Conservation (phyloP, 1,140 invertebrate species). For the Drosophila pseudoobscura region DNA sequence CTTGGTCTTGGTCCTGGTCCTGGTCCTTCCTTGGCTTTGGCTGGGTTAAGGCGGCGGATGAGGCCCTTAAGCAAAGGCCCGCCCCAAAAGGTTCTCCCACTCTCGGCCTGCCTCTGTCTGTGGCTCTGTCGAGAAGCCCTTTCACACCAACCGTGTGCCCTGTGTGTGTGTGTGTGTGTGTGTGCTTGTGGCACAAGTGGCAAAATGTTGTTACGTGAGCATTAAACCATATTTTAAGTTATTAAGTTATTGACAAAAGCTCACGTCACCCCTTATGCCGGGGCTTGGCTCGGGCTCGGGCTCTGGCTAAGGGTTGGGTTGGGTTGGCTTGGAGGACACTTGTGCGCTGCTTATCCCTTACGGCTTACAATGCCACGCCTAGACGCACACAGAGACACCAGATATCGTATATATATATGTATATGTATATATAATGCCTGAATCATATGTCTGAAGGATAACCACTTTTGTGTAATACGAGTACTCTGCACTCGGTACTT, state of each 20-base stretch:
- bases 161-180: too few relatives aligned
- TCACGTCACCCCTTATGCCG: constrained; percentile 70
- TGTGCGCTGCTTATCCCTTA: constrained; percentile 75
- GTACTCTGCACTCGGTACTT: too few relatives aligned
- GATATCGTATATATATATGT: background rate
- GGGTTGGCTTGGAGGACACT: constrained; percentile 58
- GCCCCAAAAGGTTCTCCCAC: constrained; percentile 3
- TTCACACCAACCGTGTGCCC: constrained; percentile 51
- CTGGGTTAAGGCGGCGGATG: constrained; percentile 15
- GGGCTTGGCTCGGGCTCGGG: background rate
- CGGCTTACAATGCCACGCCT: constrained; percentile 78
- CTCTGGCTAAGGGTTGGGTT: constrained; percentile 1
- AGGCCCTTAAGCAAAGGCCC: constrained; percentile 39
- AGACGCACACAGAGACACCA: constrained; percentile 39
- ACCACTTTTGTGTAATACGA: constrained; percentile 49
- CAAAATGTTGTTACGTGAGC: constrained; percentile 81
- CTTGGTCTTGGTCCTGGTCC: background rate
- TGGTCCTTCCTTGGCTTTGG: constrained; percentile 40
- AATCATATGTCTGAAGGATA: constrained; percentile 73
- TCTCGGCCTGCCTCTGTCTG: constrained; percentile 2
- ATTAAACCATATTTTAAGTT: constrained; percentile 82
- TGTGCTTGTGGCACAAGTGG: constrained; percentile 70
- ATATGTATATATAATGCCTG: constrained; percentile 42
- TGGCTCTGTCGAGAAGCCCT: constrained; percentile 10
- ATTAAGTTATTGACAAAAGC: constrained; percentile 82